Base-by-base conservation (phyloP, 1,140 invertebrate species). In the Hypothenemus hampei region DNA sequence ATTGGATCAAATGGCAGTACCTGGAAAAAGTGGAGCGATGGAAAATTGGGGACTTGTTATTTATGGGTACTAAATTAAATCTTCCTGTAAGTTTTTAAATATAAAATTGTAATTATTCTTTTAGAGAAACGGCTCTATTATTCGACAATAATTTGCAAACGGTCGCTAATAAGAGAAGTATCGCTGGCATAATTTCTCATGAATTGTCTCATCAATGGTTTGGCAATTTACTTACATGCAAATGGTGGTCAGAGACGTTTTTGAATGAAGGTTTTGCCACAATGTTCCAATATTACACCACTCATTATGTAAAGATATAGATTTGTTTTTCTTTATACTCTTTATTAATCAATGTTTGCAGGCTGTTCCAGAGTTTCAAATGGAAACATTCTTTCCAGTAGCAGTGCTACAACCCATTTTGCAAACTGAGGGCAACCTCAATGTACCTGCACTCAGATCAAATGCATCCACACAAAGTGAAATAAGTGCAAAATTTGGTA, bases 11-110 rank as follows among this genome's bases (percentile, higher is more conserved):
- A 18, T 31, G 23, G 91, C 89, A 10, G 90, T 96, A 58, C 93
- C 93, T 4, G 93, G 97, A 73, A 84, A 87, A 1, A 90, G 91
- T 2, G 93, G 91, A 6, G 93, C 92, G 1, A 97, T 96, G 84
- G 93, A 96, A 72, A 91, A 96, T 74, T 97, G 92, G 88, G 88
- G 88, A 18, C 71, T 91, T 1, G 81, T 91, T 0, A 89, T 87
- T 3, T 91, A 81, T 65, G 77, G 91, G 48, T 48, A 3, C 1
- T 20, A 19, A 20, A 1, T 20, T 2, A n/a, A n/a, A n/a, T n/a
- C n/a, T n/a, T n/a, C n/a, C n/a, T n/a, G n/a, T n/a, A n/a, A n/a
- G n/a, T n/a, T n/a, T n/a, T n/a, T n/a, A n/a, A n/a, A n/a, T n/a
- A n/a, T n/a, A n/a, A n/a, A n/a, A n/a, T n/a, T n/a, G n/a, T n/a